Evolutionary conservation across 2,888 invertebrate species (phyloP), one percentile per base, ranked within the genome.

Genomic region (Megalurothrips usitatus): DNA sequence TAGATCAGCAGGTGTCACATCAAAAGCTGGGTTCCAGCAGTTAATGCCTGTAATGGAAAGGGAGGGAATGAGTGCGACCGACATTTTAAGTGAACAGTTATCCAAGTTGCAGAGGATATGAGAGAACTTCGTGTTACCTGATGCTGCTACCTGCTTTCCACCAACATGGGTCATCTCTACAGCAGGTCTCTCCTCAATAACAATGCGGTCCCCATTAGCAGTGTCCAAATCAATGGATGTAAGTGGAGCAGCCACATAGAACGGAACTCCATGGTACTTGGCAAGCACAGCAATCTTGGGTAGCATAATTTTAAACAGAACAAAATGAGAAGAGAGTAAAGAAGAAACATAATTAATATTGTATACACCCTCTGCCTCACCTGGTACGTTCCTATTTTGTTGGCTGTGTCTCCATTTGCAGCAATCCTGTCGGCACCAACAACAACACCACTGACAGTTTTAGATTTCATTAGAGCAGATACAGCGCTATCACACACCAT

Each of bases 11-110:
- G 99, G 99, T 6, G 99, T 99, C 0, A 99, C 95, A 88, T 99
- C 99, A 87, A 99, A 99, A 0, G 98, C 96, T 80, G 99, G 99
- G 90, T 99, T 99, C 98, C 98, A 99, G 86, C 96, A 97, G 81
- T 91, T 90, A 81, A 98, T 96, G 81, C 96, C 96, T 93, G 88
- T 80, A 89, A 90, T 83, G 26, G 17, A 48, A 19, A 2, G 6
- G 34, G 34, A 79, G 9, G 23, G n/a, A 1, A 6, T 48, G 28
- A 28, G 17, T 10, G 11, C 49, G 47, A 43, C 23, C 23, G 6
- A 23, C 14, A 48, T 79, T 34, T 81, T 23, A 52, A 19, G 48
- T 14, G 26, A 75, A 49, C 43, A 82, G 19, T 3, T 23, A 19
- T 23, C 1, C 26, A n/a, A 26, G n/a, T 52, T 23, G 17, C 17